Base-by-base conservation (phyloP, 2,888 invertebrate genomes). In the Gryllus longicercus region DNA sequence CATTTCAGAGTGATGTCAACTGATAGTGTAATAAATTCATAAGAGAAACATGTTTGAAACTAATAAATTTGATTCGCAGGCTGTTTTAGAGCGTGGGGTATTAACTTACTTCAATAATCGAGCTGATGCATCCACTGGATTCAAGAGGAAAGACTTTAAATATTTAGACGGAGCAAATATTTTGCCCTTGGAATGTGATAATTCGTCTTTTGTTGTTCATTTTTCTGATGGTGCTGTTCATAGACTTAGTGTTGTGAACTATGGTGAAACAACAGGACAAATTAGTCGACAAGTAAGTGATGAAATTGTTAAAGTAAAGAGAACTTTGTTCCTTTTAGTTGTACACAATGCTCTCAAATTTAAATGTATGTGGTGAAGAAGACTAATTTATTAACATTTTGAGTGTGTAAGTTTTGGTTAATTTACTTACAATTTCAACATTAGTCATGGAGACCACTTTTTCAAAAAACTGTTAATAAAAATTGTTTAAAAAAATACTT, bases 51-150 rank as follows among this genome's bases (percentile, higher is more conserved):
- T 1, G 8, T 38, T 38, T 8, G 8, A 38, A 38, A 38, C 38
- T 38, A 38, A 38, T 38, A 38, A 63, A 18, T 63, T 63, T 63
- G 63, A 5, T 63, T 81, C 82, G 1, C 83, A 91, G 91, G 91
- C 90, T 51, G 91, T 93, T 0, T 85, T 93, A 1, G 93, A 93
- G 83, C 89, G 92, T 82, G 93, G 93, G 3, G 92, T 93, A 3
- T 86, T 93, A 0, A 89, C 91, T 0, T 91, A 91, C 87, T 91
- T 90, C 86, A 88, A 88, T 74, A 89, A 87, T 0, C 88, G 92
- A 25, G 92, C 91, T 1, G 93, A 93, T 84, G 92, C 92, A 4
- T 90, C 90, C 2, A 88, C 90, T 2, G 90, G 90, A 5, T 88
- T 88, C 2, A 88, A 89, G 83, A 86, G 90, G 78, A 89, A 91